phyloP scores from a whole-genome alignment of 2,113 vertebrate genomes.

The Aptenodytes forsteri region DNA sequence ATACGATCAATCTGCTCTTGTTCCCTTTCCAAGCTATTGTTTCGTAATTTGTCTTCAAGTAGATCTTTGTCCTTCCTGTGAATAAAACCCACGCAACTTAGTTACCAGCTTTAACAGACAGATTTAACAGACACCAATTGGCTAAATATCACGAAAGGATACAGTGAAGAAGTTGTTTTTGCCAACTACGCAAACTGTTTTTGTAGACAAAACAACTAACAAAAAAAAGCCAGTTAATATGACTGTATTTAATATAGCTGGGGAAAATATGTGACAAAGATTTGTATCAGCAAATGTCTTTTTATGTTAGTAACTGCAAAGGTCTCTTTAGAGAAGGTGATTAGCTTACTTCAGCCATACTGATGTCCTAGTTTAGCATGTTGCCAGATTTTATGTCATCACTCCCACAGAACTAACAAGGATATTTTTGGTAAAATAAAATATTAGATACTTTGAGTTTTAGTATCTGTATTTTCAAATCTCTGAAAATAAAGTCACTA shows the following conservation, averaged over 20 bases:
- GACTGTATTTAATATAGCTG: background rate
- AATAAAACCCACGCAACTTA: background rate
- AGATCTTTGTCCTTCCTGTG: conserved; percentile 86
- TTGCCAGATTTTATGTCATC: background rate
- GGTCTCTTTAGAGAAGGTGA: background rate
- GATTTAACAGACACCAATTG: background rate
- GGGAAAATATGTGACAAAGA: background rate
- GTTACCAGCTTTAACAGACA: background rate
- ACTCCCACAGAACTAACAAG: background rate
- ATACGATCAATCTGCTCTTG: conserved; percentile 90
- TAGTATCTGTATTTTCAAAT: background rate
- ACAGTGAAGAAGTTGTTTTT: background rate
- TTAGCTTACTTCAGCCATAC: background rate
- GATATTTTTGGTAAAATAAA: background rate
- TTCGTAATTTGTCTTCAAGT: conserved; percentile 85
- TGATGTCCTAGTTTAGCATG: background rate
- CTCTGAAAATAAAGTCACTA: background rate
- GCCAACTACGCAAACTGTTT: background rate
- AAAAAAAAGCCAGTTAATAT: background rate
- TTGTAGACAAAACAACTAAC: background rate
- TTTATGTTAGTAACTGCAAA: background rate
- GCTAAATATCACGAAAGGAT: background rate
- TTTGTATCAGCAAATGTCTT: background rate
- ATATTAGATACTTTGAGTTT: background rate
- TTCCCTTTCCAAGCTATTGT: conserved; percentile 81